Base-by-base conservation (phyloP, 2,113 vertebrate species). In the Halcyon malimbica region DNA sequence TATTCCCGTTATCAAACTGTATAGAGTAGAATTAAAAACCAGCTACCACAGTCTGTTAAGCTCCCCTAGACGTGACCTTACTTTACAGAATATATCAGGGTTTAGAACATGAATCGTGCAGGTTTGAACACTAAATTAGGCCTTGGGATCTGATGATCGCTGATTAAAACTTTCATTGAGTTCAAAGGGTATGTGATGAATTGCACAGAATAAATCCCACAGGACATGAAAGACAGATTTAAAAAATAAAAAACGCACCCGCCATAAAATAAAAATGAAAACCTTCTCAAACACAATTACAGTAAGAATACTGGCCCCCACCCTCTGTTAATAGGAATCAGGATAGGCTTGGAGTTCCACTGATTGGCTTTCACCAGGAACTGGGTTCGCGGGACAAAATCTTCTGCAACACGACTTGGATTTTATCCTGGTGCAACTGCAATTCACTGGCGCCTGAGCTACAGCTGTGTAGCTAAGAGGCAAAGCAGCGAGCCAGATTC, bases 401-500 rank as follows among this genome's bases (percentile, higher is more conserved):
- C 67, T 90, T 74, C 90, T 50, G 29, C 68, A 74, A 5, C 37
- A 39, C 44, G 11, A 70, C 28, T 89, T 86, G 46, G 56, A 60
- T 56, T 63, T 74, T 59, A 29, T 64, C 42, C 50, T 71, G 68
- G 31, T 74, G 29, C 59, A 77, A 89, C 28, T 59, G 64, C 64
- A 85, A 78, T 46, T 56, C 60, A 67, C 80, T 71, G 73, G 93
- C 0, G 23, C 76, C 91, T 87, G 64, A 94, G 89, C 77, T 87
- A 60, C 83, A 84, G 73, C 94, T 90, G 73, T 29, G 51, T 26
- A 87, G 83, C 93, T 81, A 28, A 87, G 46, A 87, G 57, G 86
- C 63, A 92, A 73, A 92, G 68, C 73, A 90, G 46, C 10, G 25
- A 84, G 89, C 60, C 91, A 95, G 87, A 95, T 89, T 84, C 89